Conservation (phyloP, 1,140 invertebrate species). For the Hyles vespertilio region DNA sequence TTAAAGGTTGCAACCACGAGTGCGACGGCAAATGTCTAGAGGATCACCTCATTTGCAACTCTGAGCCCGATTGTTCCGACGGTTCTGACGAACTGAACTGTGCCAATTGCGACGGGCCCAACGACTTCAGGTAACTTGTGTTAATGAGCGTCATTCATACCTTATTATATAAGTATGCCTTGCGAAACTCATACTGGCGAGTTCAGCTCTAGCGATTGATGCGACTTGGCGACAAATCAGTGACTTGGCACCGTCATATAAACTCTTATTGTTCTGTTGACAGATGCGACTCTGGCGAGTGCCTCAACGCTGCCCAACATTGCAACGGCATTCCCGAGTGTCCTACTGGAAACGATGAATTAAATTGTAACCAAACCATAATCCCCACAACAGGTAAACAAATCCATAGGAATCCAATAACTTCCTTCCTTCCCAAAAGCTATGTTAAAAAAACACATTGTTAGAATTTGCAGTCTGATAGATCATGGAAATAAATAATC, state of each 20-base stretch:
- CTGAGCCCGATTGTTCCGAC: slow-evolving; percentile 73
- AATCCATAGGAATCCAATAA: neutral
- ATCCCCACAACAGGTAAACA: slow-evolving; percentile 34
- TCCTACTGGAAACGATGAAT: slow-evolving; percentile 85
- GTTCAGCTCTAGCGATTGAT: neutral
- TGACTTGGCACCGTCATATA: neutral
- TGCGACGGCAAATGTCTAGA: slow-evolving; percentile 72
- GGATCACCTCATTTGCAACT: slow-evolving; percentile 69
- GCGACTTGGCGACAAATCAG: neutral
- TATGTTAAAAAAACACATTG: too few species aligned
- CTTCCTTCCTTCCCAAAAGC: too few species aligned
- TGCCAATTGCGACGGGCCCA: slow-evolving; percentile 45
- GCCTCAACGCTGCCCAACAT: slow-evolving; percentile 48
- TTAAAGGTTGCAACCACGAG: slow-evolving; percentile 62
- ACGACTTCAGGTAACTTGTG: slow-evolving; percentile 58
- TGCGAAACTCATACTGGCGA: slow-evolving; percentile 6
- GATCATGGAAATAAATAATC: too few species aligned
- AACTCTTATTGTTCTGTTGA: slow-evolving; percentile 30
- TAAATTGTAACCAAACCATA: slow-evolving; percentile 43
- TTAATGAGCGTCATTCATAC: neutral
- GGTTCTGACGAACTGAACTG: slow-evolving; percentile 77
- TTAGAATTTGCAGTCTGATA: too few species aligned
- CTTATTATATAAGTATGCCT: neutral
- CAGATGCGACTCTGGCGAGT: slow-evolving; percentile 62
- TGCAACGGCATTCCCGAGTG: slow-evolving; percentile 79